Evolutionary conservation across 2,888 invertebrate species (phyloP).

Genomic region (Nomada lathburiana): DNA sequence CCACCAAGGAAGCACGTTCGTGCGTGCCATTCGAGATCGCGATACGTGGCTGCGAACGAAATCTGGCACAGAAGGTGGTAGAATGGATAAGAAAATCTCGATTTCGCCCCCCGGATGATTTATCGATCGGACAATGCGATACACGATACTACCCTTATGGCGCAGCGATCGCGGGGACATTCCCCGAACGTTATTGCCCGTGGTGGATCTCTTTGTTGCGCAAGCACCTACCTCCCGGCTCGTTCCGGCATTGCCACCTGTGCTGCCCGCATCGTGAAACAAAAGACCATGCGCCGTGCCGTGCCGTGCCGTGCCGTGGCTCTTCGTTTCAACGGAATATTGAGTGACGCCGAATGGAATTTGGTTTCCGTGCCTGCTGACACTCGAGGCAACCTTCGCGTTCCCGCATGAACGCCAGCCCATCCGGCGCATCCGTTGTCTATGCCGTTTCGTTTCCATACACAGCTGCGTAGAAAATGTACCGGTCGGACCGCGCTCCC

Average conservation of each 20-base stretch:
- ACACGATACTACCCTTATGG: conserved; percentile 80
- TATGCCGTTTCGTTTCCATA: neutral
- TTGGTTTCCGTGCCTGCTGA: conserved; percentile 71
- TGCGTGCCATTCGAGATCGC: neutral
- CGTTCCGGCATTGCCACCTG: conserved; percentile 69
- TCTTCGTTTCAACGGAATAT: conserved; percentile 73
- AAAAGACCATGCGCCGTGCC: conserved; percentile 66
- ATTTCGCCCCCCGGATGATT: conserved; percentile 62
- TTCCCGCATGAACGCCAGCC: neutral
- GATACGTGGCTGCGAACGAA: neutral
- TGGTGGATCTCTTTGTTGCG: conserved; percentile 67
- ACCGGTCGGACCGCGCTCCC: no score
- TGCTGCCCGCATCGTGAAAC: conserved; percentile 76
- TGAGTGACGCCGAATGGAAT: conserved; percentile 77
- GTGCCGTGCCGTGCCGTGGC: conserved; percentile 15
- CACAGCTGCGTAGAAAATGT: neutral
- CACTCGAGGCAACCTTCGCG: conserved; percentile 52
- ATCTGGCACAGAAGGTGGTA: neutral
- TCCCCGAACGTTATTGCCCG: conserved; percentile 55
- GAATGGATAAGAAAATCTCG: conserved; percentile 19
- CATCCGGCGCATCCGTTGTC: conserved; percentile 14
- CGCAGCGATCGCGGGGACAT: conserved; percentile 52
- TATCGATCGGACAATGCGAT: conserved; percentile 76
- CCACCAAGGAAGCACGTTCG: neutral
- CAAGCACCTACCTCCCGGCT: conserved; percentile 53